phyloP scores from a whole-genome alignment of 2,113 vertebrate genomes.

The Pandion haliaetus region DNA sequence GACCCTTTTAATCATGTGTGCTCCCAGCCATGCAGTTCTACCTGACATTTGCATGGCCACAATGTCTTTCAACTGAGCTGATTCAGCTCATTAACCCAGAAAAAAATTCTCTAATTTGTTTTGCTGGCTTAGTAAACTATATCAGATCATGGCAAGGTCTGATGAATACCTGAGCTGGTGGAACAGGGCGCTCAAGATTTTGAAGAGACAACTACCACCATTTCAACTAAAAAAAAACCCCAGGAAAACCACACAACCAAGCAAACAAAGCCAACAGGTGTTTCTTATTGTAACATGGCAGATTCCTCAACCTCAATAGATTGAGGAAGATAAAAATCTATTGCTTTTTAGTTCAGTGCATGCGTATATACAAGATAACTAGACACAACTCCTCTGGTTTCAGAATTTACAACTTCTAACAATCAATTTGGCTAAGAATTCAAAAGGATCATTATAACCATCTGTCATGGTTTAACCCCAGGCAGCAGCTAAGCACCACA shows the following conservation, averaged over 20 bases:
- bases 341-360: background rate
- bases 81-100: background rate
- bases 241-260: background rate
- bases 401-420: background rate
- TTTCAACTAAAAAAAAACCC: background rate
- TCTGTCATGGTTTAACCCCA: too few relatives aligned
- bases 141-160: background rate
- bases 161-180: background rate
- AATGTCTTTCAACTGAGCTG: background rate
- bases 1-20: background rate
- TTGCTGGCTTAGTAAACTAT: background rate
- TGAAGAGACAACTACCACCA: background rate
- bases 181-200: background rate
- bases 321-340: background rate
- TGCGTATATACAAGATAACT: background rate
- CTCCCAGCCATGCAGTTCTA: background rate
- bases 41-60: background rate
- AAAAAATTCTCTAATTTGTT: background rate
- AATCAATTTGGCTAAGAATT: background rate
- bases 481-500: too few relatives aligned
- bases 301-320: background rate
- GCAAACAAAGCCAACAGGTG: too few relatives aligned
- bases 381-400: background rate
- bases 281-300: background rate
- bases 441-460: background rate